Percentiles rank a stretch among this genome's conserved stretches.
phyloP scores from a whole-genome alignment of 2,797 vertebrate species.

The Capromys pilorides region DNA sequence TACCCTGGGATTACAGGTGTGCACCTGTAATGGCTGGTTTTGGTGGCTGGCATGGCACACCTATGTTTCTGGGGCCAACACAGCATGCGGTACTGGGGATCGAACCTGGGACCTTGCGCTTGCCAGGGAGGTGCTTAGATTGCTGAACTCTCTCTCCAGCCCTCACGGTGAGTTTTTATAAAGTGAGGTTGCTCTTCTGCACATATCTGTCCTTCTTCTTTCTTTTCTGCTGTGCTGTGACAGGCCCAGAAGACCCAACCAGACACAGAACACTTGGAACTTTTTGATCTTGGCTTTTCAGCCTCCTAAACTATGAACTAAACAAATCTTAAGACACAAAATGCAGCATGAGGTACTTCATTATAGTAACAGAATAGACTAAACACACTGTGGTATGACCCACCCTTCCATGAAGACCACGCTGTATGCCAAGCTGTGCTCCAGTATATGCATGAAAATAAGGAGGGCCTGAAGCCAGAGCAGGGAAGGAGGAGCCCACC shows the following conservation, averaged over 20 bases:
- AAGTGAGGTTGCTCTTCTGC: not conserved
- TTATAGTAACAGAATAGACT: not conserved
- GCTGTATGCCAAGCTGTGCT: not conserved
- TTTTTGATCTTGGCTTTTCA: not conserved
- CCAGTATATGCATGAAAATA: not conserved
- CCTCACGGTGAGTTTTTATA: not conserved
- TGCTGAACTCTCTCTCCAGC: no score
- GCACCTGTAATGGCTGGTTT: no score
- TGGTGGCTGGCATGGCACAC: no score
- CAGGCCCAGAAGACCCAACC: no score
- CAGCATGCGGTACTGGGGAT: no score
- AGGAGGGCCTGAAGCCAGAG: not conserved
- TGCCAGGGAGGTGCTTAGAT: no score
- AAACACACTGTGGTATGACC: not conserved
- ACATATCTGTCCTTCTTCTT: not conserved
- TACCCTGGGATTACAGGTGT: no score
- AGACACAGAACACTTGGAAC: not conserved
- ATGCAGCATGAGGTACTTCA: not conserved
- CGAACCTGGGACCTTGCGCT: no score
- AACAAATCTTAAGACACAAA: not conserved
- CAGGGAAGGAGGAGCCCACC: not conserved
- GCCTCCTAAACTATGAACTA: not conserved
- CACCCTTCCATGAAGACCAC: rapidly evolving
- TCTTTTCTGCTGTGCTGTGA: not conserved
- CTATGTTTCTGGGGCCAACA: no score